Base-by-base conservation (phyloP, 2,113 vertebrate genomes). In the Dinomys branickii region DNA sequence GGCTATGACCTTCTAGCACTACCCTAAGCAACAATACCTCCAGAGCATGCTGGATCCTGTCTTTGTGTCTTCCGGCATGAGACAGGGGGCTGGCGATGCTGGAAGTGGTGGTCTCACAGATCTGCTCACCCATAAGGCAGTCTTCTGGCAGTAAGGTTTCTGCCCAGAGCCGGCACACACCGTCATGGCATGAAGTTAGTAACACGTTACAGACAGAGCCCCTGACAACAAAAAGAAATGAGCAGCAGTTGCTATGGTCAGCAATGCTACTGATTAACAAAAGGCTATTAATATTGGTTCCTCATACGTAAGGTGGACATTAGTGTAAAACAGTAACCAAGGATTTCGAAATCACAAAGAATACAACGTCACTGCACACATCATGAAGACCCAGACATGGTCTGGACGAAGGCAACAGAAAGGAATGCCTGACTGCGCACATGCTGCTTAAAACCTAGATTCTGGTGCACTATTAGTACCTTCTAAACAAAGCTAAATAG, bases 111-210 rank as follows among this genome's bases (percentile, higher is more conserved):
- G 99, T 99, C 98, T 99, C 99, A 75, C 99, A 99, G 97, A 99
- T 99, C 98, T 99, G 99, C 81, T 99, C 99, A 52, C 99, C 99
- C 16, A 99, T 98, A 92, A 99, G 99, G 96, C 99, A 99, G 97
- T 99, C 99, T 97, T 99, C 99, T 0, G 99, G 99, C 67, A 99
- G 97, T 91, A 99, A 92, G 0, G 99, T 99, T 98, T 99, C 99
- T 28, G 99, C 99, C 99, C 99, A 99, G 71, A 99, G 97, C 59
- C 99, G 99, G 97, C 99, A 99, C 97, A 99, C 98, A 35, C 99
- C 99, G 88, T 99, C 99, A 73, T 99, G 99, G 94, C 99, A 99
- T 7, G 99, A 99, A 0, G 99, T 99, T 97, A 99, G 98, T 94
- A 99, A 94, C 95, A 99, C 99, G 56, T 99, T 99, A 98, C 99